phyloP scores from a whole-genome alignment of 1,140 invertebrate species.

The Trichoplusia ni region DNA sequence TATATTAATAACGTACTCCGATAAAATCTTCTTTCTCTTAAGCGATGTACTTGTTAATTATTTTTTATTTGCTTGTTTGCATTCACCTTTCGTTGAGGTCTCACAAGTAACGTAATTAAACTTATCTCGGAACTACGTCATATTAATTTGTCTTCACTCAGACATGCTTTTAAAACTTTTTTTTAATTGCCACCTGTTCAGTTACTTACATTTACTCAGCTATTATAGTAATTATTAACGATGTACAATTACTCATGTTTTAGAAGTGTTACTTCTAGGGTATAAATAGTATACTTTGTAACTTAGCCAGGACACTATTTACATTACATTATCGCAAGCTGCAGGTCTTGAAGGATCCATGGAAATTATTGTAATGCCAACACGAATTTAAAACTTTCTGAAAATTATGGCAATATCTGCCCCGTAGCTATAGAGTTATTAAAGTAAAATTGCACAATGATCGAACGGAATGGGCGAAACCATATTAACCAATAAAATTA shows the following conservation, averaged over 20 bases:
- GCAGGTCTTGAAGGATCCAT: constrained; percentile 38
- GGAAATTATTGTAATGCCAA: constrained; percentile 21
- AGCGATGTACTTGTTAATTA: no score
- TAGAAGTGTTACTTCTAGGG: neutral
- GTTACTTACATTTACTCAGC: neutral
- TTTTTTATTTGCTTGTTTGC: neutral
- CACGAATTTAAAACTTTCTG: constrained; percentile 6
- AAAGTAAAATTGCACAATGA: constrained; percentile 43
- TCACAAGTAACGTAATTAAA: neutral
- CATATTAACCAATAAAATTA: constrained; percentile 68
- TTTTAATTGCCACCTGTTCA: constrained; percentile 1
- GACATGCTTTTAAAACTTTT: neutral
- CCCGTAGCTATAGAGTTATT: constrained; percentile 53
- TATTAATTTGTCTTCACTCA: neutral
- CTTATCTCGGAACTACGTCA: neutral
- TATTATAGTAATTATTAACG: neutral
- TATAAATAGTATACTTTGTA: no score
- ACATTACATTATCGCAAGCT: constrained; percentile 47
- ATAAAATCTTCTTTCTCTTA: neutral
- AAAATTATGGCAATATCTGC: constrained; percentile 6
- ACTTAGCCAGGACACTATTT: constrained; percentile 36
- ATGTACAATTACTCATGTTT: neutral
- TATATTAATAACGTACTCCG: neutral
- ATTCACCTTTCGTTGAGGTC: neutral
- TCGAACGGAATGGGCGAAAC: constrained; percentile 31